Evolutionary conservation across 2,797 vertebrate species (phyloP).

Genomic region (Ptychobarbus kaznakovi): DNA sequence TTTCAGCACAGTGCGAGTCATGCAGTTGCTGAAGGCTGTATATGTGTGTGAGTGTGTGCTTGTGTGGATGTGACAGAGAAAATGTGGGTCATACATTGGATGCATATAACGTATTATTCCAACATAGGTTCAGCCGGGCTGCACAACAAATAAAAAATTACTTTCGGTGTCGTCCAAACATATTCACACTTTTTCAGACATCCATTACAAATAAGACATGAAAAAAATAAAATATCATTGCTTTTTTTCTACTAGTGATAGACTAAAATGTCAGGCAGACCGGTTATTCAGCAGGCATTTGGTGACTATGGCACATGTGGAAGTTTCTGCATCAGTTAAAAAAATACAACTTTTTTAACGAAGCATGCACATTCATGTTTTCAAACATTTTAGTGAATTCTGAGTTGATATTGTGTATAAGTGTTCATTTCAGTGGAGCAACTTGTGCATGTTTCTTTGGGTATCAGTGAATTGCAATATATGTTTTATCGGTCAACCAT

Average conservation of each 20-base stretch:
- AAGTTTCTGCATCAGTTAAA: background rate
- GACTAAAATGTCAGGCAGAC: background rate
- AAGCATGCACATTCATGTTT: no score
- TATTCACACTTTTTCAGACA: background rate
- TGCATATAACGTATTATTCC: background rate
- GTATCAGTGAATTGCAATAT: background rate
- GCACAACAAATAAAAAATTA: background rate
- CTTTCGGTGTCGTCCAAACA: background rate
- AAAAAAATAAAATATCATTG: background rate
- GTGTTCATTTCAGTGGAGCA: background rate
- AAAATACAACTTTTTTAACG: background rate
- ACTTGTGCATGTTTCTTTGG: background rate
- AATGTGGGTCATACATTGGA: conserved; percentile 39
- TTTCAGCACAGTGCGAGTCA: conserved; percentile 75
- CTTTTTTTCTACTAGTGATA: background rate
- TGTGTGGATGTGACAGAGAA: conserved; percentile 28
- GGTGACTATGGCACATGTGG: background rate
- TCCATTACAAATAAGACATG: background rate
- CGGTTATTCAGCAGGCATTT: background rate
- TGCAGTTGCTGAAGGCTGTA: conserved; percentile 51
- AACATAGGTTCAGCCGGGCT: background rate
- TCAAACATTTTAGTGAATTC: background rate
- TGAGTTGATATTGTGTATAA: background rate
- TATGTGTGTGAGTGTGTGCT: conserved; percentile 16
- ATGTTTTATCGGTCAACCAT: background rate